phyloP scores from a whole-genome alignment of 2,888 invertebrate genomes.

The Nomada hirtipes region DNA sequence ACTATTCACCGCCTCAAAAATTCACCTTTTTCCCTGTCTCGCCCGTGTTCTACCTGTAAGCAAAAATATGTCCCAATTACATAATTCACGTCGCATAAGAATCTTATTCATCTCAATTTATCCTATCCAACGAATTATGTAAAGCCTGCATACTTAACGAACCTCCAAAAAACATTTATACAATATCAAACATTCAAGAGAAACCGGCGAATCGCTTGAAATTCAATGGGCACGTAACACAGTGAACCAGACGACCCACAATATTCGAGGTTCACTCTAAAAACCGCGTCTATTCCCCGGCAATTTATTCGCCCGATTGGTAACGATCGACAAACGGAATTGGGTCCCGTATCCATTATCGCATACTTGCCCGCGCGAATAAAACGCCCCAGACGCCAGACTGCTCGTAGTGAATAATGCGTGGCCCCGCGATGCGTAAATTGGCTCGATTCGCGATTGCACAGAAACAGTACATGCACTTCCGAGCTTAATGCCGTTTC shows the following conservation, averaged over 20 bases:
- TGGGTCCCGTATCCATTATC: too few species aligned
- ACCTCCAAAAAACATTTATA: neutral
- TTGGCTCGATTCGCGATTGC: constrained; percentile 6
- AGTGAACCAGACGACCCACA: too few species aligned
- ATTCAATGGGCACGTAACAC: too few species aligned
- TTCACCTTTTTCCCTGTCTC: constrained; percentile 4
- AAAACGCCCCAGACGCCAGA: neutral
- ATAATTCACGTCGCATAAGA: constrained; percentile 16
- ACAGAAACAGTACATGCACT: constrained; percentile 4
- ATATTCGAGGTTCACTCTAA: too few species aligned
- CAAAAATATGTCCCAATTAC: constrained; percentile 7
- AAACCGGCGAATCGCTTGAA: too few species aligned
- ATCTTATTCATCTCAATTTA: constrained; percentile 21
- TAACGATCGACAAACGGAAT: too few species aligned
- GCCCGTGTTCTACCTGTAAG: neutral
- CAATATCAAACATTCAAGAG: neutral
- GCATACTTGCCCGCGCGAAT: neutral
- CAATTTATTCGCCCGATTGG: too few species aligned
- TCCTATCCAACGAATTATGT: neutral
- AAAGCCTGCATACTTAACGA: neutral
- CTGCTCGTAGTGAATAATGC: constrained; percentile 13
- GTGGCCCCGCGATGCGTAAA: constrained; percentile 26
- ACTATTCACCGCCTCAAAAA: neutral
- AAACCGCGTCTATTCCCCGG: too few species aligned
- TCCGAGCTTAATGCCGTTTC: constrained; percentile 10